phyloP scores from a whole-genome alignment of 2,888 invertebrate species.

The Heteromurus nitidus region DNA sequence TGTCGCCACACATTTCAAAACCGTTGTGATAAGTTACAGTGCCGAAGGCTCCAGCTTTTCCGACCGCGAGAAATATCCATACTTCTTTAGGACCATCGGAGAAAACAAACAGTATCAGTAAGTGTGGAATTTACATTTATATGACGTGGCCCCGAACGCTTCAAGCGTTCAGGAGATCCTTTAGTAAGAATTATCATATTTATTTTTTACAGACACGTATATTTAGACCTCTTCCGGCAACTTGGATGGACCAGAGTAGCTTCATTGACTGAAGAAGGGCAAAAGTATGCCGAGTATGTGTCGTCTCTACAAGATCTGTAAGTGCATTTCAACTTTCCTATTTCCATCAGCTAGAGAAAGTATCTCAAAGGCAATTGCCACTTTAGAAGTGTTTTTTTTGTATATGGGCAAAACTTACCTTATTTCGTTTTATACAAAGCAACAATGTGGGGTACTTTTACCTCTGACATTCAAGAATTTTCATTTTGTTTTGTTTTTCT shows the following conservation, averaged over 20 bases:
- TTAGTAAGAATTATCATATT: no score
- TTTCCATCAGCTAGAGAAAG: no score
- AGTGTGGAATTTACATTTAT: no score
- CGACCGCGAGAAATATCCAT: constrained; percentile 83
- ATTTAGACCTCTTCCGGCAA: constrained; percentile 79
- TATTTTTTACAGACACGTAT: constrained; percentile 79
- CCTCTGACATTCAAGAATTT: not conserved
- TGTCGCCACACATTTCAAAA: constrained; percentile 83
- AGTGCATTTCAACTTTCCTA: constrained; percentile 24
- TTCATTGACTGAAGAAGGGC: constrained; percentile 84
- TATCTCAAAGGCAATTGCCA: no score
- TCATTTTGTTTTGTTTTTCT: not conserved
- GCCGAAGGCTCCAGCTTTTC: constrained; percentile 86
- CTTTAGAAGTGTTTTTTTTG: not conserved
- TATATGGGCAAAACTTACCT: no score
- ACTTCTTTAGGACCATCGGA: constrained; percentile 87
- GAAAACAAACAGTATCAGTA: constrained; percentile 84
- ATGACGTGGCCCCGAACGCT: no score
- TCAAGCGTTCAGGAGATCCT: no score
- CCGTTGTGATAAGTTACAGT: constrained; percentile 85
- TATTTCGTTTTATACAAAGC: no score
- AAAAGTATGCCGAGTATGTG: constrained; percentile 86
- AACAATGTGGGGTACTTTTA: no score
- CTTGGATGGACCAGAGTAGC: constrained; percentile 84
- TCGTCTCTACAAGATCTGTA: constrained; percentile 81